phyloP scores from a whole-genome alignment of 2,797 vertebrate genomes.

The Trematomus bernacchii region DNA sequence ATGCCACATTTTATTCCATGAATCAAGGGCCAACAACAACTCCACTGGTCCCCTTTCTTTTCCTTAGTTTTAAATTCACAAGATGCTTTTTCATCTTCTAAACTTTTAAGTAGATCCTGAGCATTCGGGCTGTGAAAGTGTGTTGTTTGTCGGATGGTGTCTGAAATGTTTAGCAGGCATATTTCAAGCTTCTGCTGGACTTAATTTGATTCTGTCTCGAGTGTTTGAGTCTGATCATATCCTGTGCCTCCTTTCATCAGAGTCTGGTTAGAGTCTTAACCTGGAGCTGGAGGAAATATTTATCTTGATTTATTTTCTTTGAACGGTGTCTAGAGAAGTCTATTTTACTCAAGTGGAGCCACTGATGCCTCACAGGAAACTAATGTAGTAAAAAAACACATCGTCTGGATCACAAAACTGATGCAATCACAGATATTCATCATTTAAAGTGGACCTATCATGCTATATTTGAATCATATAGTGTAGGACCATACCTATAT shows the following conservation, averaged over 20 bases:
- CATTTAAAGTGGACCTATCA: too few relatives aligned
- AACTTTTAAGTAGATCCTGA: neutral
- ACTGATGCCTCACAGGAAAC: constrained; percentile 8
- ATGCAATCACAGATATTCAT: too few relatives aligned
- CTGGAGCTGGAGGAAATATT: constrained; percentile 12
- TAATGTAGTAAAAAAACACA: neutral
- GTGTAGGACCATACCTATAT: too few relatives aligned
- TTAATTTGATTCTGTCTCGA: constrained; percentile 14
- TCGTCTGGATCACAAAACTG: too few relatives aligned
- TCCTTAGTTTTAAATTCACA: neutral
- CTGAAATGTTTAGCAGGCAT: neutral
- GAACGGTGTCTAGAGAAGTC: neutral
- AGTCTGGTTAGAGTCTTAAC: constrained; percentile 7
- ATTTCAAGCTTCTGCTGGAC: neutral
- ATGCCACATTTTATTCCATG: too few relatives aligned
- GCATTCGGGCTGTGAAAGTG: neutral
- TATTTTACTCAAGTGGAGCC: neutral
- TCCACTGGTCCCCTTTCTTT: neutral
- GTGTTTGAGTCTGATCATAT: constrained; percentile 21
- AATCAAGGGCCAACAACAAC: neutral
- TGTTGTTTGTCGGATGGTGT: constrained; percentile 3
- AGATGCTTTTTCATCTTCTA: neutral
- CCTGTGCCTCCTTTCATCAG: constrained; percentile 18
- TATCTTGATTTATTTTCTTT: constrained; percentile 13
- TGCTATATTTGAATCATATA: too few relatives aligned